Conservation (phyloP, 2,113 vertebrate genomes). For the Madoqua kirkii region DNA sequence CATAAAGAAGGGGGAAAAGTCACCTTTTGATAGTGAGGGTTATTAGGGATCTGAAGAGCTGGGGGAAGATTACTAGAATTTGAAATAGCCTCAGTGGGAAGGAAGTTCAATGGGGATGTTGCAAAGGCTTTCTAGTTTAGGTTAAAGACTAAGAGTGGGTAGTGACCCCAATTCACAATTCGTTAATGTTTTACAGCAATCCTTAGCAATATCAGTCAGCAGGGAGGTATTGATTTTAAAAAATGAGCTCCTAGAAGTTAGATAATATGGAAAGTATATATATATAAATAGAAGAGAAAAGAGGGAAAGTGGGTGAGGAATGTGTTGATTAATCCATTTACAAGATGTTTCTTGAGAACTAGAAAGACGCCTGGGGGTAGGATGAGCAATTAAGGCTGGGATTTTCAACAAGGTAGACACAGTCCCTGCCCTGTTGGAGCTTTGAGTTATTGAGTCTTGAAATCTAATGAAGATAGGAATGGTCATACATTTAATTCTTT, state of each 20-base stretch:
- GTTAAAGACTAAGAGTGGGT: background rate
- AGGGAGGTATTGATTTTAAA: background rate
- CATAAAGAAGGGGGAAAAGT: background rate
- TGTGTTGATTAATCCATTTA: background rate
- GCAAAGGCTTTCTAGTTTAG: background rate
- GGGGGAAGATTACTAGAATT: background rate
- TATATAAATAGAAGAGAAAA: background rate
- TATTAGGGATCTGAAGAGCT: background rate
- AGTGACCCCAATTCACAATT: background rate
- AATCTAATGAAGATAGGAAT: background rate
- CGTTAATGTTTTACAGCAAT: background rate
- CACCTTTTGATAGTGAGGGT: background rate
- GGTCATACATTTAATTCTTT: background rate
- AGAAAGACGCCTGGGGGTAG: fast-evolving
- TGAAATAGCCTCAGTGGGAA: background rate
- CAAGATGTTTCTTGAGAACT: background rate
- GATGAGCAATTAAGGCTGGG: background rate
- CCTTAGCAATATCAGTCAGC: background rate
- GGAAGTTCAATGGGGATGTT: background rate
- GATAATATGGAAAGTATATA: background rate
- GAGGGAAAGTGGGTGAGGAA: background rate
- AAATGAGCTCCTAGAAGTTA: background rate
- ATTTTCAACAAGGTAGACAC: background rate
- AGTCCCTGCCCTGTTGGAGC: background rate
- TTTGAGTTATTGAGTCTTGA: background rate